Percentiles rank a stretch among this genome's conserved stretches.
phyloP scores from a whole-genome alignment of 1,140 invertebrate genomes.

The Latrodectus geometricus region DNA sequence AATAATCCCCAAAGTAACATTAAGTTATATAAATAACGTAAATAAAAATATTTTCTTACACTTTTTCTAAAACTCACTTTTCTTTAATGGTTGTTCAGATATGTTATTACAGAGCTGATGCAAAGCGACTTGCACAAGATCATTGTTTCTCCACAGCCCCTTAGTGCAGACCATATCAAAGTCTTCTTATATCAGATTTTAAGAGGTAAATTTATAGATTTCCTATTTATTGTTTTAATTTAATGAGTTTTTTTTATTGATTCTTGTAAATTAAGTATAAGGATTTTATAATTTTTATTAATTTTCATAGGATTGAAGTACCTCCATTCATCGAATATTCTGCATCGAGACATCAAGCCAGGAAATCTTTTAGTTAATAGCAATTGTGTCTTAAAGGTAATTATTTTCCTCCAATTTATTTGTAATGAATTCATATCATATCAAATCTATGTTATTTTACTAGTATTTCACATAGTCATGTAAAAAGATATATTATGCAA shows the following conservation, averaged over 20 bases:
- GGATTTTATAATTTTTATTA: too few species aligned
- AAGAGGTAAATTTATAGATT: constrained; percentile 75
- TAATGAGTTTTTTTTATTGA: too few species aligned
- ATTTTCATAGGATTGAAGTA: constrained; percentile 83
- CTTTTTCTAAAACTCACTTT: neutral
- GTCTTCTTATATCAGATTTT: constrained; percentile 99
- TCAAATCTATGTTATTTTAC: too few species aligned
- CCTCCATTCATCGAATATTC: constrained; percentile 95
- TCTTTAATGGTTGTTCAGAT: constrained; percentile 76
- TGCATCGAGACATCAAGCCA: constrained; percentile 98
- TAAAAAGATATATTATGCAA: too few species aligned
- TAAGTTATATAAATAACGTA: neutral
- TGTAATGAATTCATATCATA: too few species aligned
- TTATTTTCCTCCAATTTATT: too few species aligned
- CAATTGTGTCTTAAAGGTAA: constrained; percentile 96
- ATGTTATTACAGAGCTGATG: constrained; percentile 98
- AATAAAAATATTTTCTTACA: neutral
- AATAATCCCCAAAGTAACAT: neutral
- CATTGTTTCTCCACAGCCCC: constrained; percentile 97
- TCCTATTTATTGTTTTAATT: too few species aligned
- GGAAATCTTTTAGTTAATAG: constrained; percentile 98
- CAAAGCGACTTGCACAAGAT: constrained; percentile 99
- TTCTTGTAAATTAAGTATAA: too few species aligned
- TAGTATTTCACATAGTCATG: too few species aligned
- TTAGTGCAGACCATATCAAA: constrained; percentile 99